phyloP scores from a whole-genome alignment of 1,140 invertebrate genomes.

The Pogonognathellus flavescens region DNA sequence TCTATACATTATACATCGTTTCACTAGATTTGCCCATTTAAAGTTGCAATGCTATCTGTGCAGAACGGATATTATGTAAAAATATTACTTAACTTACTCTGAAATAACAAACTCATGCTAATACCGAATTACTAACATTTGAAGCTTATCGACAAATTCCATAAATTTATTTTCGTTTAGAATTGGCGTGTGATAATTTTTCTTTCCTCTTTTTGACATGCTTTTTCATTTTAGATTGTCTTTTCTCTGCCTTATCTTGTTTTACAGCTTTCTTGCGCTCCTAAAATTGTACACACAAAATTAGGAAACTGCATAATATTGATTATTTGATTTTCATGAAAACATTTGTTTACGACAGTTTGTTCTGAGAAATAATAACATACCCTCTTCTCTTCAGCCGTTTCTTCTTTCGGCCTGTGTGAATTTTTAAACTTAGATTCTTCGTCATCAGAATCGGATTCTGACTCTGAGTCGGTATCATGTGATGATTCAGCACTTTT shows the following conservation, averaged over 20 bases:
- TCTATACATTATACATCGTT: too few relatives aligned
- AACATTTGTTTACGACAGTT: too few relatives aligned
- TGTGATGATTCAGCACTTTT: not conserved
- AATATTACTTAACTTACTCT: not conserved
- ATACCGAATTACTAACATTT: not conserved
- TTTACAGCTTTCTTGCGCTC: slow-evolving; percentile 87
- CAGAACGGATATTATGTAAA: not conserved
- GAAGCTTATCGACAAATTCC: not conserved
- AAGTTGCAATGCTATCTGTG: not conserved
- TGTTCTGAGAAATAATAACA: not conserved
- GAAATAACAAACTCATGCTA: not conserved
- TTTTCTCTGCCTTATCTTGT: slow-evolving; percentile 89
- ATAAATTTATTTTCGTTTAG: slow-evolving; percentile 56
- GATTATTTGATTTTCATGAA: too few relatives aligned
- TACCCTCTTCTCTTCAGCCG: slow-evolving; percentile 86
- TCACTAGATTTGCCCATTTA: not conserved
- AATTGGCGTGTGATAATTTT: slow-evolving; percentile 72
- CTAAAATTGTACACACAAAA: too few relatives aligned
- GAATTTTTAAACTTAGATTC: slow-evolving; percentile 78
- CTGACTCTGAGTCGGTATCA: slow-evolving; percentile 29
- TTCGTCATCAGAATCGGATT: slow-evolving; percentile 71
- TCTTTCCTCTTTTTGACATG: slow-evolving; percentile 94
- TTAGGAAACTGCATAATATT: too few relatives aligned
- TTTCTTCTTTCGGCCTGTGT: slow-evolving; percentile 87
- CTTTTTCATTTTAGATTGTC: slow-evolving; percentile 94